Evolutionary conservation across 2,888 invertebrate species (phyloP).

Genomic region (Lymantria monacha): DNA sequence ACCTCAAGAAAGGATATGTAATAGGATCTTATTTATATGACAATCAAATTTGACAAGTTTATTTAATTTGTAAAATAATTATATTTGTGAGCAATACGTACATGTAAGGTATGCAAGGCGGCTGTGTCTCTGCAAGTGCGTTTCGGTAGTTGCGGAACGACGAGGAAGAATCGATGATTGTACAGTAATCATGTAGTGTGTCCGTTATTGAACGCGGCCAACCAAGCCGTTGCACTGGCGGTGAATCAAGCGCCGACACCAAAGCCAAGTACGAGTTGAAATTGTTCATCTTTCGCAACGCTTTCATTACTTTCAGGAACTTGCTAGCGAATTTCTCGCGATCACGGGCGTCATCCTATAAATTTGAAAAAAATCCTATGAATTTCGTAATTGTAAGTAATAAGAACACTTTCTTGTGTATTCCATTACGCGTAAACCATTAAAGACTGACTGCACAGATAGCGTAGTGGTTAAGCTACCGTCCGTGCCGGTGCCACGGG

Average conservation of each 20-base stretch:
- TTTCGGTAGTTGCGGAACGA: slow-evolving; percentile 98
- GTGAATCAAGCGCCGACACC: slow-evolving; percentile 97
- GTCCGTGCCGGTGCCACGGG: no score
- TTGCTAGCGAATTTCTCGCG: slow-evolving; percentile 96
- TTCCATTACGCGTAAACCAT: no score
- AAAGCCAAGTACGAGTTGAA: slow-evolving; percentile 99
- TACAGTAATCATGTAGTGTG: slow-evolving; percentile 96
- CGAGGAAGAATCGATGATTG: slow-evolving; percentile 98
- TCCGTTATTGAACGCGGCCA: slow-evolving; percentile 96
- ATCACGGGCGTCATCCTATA: slow-evolving; percentile 92
- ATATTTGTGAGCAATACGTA: slow-evolving; percentile 74
- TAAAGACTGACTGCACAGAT: no score
- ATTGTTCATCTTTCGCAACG: slow-evolving; percentile 97
- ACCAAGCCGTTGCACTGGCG: slow-evolving; percentile 95
- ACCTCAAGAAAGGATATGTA: no score
- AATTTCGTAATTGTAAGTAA: background rate
- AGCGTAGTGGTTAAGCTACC: no score
- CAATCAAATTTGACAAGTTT: no score
- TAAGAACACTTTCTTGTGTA: no score
- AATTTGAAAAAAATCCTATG: slow-evolving; percentile 1
- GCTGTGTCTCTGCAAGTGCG: slow-evolving; percentile 96
- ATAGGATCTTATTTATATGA: no score
- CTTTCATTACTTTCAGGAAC: slow-evolving; percentile 99
- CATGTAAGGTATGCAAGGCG: slow-evolving; percentile 99
- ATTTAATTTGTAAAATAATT: no score